Evolutionary conservation across 2,113 vertebrate genomes (phyloP).

Genomic region (Sinocyclocheilus rhinocerous): DNA sequence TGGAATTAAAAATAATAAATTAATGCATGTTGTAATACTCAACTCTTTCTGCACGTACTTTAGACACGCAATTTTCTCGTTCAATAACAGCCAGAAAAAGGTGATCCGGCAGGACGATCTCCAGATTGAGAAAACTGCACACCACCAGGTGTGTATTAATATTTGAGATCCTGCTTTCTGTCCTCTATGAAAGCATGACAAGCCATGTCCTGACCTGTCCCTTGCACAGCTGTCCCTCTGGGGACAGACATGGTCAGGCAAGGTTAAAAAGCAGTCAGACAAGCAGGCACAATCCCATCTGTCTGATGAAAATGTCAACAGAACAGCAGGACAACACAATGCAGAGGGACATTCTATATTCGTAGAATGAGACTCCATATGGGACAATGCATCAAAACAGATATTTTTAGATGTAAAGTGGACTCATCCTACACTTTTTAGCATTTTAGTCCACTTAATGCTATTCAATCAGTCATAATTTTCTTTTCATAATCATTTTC

Average conservation of each 20-base stretch:
- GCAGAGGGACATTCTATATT: slow-evolving; percentile 9
- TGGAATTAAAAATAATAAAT: not conserved
- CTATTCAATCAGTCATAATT: too few species aligned
- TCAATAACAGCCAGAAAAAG: not conserved
- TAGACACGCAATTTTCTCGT: not conserved
- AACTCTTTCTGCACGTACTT: not conserved
- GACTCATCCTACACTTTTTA: too few species aligned
- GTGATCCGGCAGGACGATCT: not conserved
- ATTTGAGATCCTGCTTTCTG: slow-evolving; percentile 24
- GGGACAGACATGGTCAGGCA: slow-evolving; percentile 25
- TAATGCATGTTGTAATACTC: not conserved
- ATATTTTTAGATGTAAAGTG: not conserved
- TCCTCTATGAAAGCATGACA: slow-evolving; percentile 20
- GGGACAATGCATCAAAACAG: not conserved
- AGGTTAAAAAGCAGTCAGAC: slow-evolving; percentile 56
- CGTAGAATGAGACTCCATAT: not conserved
- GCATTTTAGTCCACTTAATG: too few species aligned
- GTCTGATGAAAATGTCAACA: slow-evolving; percentile 71
- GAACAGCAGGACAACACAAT: slow-evolving; percentile 48
- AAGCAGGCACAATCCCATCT: slow-evolving; percentile 61
- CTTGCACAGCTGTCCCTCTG: slow-evolving; percentile 29
- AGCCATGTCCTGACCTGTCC: slow-evolving; percentile 28
- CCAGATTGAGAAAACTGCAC: not conserved
- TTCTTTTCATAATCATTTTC: too few species aligned
- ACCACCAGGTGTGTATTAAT: slow-evolving; percentile 39